phyloP scores from a whole-genome alignment of 2,888 invertebrate species.

The Acleris literana region DNA sequence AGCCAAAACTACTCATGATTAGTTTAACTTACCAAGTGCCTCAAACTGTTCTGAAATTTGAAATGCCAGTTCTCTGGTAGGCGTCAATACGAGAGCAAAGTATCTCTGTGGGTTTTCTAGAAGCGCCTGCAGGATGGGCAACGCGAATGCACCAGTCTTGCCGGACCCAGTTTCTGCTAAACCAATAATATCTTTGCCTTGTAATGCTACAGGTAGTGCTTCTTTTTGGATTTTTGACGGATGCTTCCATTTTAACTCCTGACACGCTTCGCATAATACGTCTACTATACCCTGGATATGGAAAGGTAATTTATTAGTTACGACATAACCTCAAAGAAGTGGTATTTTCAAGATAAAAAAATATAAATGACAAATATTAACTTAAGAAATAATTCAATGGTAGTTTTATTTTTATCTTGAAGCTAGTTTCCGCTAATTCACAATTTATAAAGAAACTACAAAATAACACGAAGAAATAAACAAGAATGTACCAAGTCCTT shows the following conservation, averaged over 20 bases:
- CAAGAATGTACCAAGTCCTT: slow-evolving; percentile 69
- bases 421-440: too few species aligned
- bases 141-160: slow-evolving; percentile 98
- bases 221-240: slow-evolving; percentile 98
- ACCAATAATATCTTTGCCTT: slow-evolving; percentile 88
- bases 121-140: slow-evolving; percentile 96
- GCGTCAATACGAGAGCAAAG: slow-evolving; percentile 96
- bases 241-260: slow-evolving; percentile 95
- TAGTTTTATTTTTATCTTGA: too few species aligned
- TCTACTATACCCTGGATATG: slow-evolving; percentile 92
- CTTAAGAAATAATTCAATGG: too few species aligned
- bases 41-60: slow-evolving; percentile 99
- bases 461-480: slow-evolving; percentile 30
- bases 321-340: slow-evolving; percentile 52
- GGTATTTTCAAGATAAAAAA: neutral
- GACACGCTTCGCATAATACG: slow-evolving; percentile 94
- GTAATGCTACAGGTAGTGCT: slow-evolving; percentile 94
- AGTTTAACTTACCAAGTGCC: slow-evolving; percentile 89
- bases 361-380: neutral
- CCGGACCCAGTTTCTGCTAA: slow-evolving; percentile 95
- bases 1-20: too few species aligned
- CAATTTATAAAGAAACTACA: neutral
- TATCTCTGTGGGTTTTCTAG: slow-evolving; percentile 96
- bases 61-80: slow-evolving; percentile 98
- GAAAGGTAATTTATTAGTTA: slow-evolving; percentile 26